A percentile compares a stretch with the other conserved stretches of the same genome.
Conservation (phyloP, 30 jellyfish, hydroid and myxozoan species). For the Hydractinia echinata region DNA sequence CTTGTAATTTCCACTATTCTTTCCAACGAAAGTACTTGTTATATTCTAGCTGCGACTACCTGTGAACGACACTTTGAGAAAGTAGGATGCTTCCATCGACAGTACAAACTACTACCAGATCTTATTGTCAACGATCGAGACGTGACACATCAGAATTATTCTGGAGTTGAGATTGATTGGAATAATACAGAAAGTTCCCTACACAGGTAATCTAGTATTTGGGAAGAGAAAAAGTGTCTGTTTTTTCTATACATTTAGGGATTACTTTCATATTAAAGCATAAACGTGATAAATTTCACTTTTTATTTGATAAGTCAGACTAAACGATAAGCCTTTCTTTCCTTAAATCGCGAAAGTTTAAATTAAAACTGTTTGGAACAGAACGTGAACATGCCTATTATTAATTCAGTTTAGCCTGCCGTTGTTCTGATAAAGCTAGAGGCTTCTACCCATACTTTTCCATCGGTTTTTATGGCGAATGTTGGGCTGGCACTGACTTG, state of each 20-base stretch:
- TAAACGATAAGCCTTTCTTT: too few relatives aligned
- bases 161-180: conserved; percentile 18
- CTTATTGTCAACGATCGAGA: conserved; percentile 18
- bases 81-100: conserved; percentile 16
- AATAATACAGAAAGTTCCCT: background rate
- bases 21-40: too few relatives aligned
- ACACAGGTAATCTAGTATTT: background rate
- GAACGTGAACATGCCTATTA: too few relatives aligned
- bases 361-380: too few relatives aligned
- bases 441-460: background rate
- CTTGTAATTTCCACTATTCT: too few relatives aligned
- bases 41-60: background rate
- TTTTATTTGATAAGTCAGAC: too few relatives aligned
- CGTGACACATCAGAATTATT: conserved; percentile 8
- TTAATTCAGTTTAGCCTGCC: background rate
- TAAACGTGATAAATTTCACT: too few relatives aligned
- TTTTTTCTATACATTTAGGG: too few relatives aligned
- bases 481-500: background rate
- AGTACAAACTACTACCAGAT: conserved; percentile 6
- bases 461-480: conserved; percentile 11
- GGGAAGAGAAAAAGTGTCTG: too few relatives aligned
- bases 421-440: background rate
- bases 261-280: too few relatives aligned
- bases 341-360: too few relatives aligned
- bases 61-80: background rate